Base-by-base conservation (phyloP, 2,888 invertebrate genomes). In the Agriopis marginaria region DNA sequence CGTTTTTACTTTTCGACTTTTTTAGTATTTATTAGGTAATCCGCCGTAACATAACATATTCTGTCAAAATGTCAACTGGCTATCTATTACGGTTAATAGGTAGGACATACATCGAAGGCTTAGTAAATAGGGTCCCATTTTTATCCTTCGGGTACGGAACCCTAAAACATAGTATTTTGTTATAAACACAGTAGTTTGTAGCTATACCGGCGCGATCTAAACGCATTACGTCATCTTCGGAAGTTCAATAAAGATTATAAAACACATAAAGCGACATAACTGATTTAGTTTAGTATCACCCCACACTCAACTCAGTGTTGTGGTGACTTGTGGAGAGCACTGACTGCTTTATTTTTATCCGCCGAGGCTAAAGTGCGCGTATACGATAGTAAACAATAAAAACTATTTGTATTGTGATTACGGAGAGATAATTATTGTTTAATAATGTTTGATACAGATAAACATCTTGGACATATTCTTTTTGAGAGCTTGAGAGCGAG, bases 381-480 rank as follows among this genome's bases (percentile, higher is more conserved):
- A 10, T 40, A 44, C 17, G 39, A 44, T 14, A 42, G 42, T 44
- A 17, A 44, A 56, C 17, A n/a, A 54, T 4, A 40, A 54, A 40
- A 32, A 51, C 23, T 32, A 23, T 39, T 39, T n/a, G 7, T 55
- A 42, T 44, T 51, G 8, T 53, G 9, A 5, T 40, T 40, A 0
- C 10, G 45, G 49, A 23, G 63, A 61, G 56, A 63, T 47, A 65
- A 40, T 61, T 10, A 59, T 55, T 39, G 66, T 75, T 51, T 69
- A 72, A 67, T 7, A 12, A 66, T 74, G 72, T 73, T 70, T 53
- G 66, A 72, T 54, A 49, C 73, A 51, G 50, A 85, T 14, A 79
- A 77, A 59, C 83, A 87, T 68, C 60, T 87, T 44, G 89, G 88
- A 7, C 81, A 87, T 63, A 55, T 86, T 12, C 64, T 86, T 40